Evolutionary conservation across 2,113 vertebrate species (phyloP).

Genomic region (Channa maculata): DNA sequence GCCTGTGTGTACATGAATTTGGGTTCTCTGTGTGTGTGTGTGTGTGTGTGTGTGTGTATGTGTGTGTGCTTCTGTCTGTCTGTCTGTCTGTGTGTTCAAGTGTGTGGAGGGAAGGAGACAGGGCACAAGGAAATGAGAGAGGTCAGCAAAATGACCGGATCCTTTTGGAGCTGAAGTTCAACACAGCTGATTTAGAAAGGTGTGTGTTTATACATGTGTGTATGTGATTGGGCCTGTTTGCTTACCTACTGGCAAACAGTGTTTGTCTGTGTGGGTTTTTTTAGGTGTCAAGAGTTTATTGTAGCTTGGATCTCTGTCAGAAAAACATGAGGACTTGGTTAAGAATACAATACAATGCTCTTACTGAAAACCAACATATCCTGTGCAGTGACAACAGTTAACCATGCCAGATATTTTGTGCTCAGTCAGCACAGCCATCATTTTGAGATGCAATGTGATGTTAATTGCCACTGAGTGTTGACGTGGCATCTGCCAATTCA

Average conservation of each 20-base stretch:
- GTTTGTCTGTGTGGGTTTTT: no score
- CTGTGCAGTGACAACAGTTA: no score
- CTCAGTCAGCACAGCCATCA: conserved; percentile 58
- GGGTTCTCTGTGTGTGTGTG: conserved; percentile 16
- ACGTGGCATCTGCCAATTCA: conserved; percentile 72
- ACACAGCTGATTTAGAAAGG: not conserved
- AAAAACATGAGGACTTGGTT: no score
- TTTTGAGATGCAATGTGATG: conserved; percentile 32
- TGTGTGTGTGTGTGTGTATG: conserved; percentile 4
- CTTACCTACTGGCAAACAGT: no score
- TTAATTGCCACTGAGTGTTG: conserved; percentile 60
- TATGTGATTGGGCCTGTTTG: no score
- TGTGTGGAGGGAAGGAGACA: conserved; percentile 6
- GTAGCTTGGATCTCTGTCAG: no score
- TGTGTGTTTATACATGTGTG: no score
- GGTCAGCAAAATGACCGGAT: conserved; percentile 26
- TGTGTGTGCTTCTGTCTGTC: not conserved
- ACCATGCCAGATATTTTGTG: conserved; percentile 14
- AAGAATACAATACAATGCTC: no score
- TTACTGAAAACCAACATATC: no score
- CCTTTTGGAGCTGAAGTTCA: not conserved
- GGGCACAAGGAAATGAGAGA: conserved; percentile 12
- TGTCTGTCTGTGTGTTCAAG: not conserved
- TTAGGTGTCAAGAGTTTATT: no score
- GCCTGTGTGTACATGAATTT: conserved; percentile 43